Base-by-base conservation (phyloP, 2,888 invertebrate species). In the Caenorhabditis auriculariae region DNA sequence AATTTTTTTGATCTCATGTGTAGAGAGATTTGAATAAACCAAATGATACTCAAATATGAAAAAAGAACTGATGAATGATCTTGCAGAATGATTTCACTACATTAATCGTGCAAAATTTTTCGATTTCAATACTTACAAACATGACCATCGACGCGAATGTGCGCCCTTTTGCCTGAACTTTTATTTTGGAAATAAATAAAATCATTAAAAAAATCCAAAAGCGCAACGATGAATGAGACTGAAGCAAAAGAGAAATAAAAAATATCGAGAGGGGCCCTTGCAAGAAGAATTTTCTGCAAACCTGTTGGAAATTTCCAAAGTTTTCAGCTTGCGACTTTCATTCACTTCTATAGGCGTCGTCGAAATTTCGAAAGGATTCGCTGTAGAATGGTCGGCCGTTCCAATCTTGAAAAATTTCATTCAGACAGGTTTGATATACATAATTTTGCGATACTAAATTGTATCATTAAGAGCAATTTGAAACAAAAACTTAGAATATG, bases 301-400 rank as follows among this genome's bases (percentile, higher is more conserved):
- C 91, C 90, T 90, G 78, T 89, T 89, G 81, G 90, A 90, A 5
- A 93, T 86, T 82, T 92, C 91, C 23, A 91, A 86, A 82, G 93
- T 92, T 62, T 92, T 89, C 51, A 90, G 89, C 37, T 91, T 86
- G 82, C 93, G 93, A 84, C 90, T 91, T 84, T 94, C 93, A 66
- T 92, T 91, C 83, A 93, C 91, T 82, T 96, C 95, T 78, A 96
- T 96, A 39, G 96, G 96, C 83, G 94, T 95, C 84, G 94, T 93
- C 0, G 94, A 93, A 38, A 95, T 90, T 84, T 96, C 95, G 82
- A 94, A 96, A 0, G 94, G 93, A 6, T 94, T 93, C 4, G 93
- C 92, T 69, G 93, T 77, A 38, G 69, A 69, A 52, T 76, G 76
- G 35, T 66, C 62, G 21, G 53, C 28, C 3, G 46, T 28, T 17